Conservation (phyloP, 1,140 invertebrate genomes). For the Yoshiicerus persimilis region DNA sequence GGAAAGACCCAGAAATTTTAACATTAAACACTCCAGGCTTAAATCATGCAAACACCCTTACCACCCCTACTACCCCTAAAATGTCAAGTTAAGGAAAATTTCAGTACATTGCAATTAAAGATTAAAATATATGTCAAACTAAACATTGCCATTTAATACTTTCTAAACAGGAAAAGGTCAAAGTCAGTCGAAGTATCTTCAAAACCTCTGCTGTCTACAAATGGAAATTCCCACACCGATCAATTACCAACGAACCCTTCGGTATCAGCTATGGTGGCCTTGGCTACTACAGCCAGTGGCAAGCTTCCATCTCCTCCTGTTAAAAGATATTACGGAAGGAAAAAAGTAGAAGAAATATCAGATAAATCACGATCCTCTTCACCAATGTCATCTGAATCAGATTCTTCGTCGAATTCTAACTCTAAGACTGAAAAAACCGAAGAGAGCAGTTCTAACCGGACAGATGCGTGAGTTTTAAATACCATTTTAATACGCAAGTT, state of each 20-base stretch:
- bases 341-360: background rate
- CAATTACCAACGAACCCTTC: background rate
- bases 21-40: no score
- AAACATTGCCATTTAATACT: no score
- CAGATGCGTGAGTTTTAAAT: background rate
- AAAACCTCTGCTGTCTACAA: background rate
- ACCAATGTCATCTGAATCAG: background rate
- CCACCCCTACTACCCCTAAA: no score
- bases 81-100: no score
- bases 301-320: conserved; percentile 39
- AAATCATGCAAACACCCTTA: no score
- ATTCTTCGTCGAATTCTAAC: background rate
- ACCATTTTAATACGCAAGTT: no score
- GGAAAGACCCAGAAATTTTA: no score
- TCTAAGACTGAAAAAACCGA: background rate
- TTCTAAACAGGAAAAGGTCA: background rate
- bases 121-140: no score
- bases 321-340: conserved; percentile 37
- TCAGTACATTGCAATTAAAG: no score
- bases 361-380: conserved; percentile 8
- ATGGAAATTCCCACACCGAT: background rate
- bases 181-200: background rate
- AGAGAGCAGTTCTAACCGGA: background rate
- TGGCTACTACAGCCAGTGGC: background rate
- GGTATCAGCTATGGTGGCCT: background rate